A percentile compares a stretch with the other conserved stretches of the same genome.
phyloP scores from a whole-genome alignment of 2,113 vertebrate genomes.

The Ochotona curzoniae region DNA sequence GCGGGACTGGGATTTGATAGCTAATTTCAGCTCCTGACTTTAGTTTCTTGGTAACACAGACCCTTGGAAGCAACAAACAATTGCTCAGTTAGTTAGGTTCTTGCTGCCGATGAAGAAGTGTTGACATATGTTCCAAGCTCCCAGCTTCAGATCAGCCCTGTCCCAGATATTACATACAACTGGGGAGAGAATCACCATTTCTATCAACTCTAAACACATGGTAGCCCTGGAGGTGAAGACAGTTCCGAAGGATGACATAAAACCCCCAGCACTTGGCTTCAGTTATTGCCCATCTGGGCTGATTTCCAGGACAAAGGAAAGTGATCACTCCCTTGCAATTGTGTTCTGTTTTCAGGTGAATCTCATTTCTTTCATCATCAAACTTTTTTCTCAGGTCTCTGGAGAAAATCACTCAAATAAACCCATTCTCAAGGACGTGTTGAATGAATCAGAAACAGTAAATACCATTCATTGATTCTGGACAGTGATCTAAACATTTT shows the following conservation, averaged over 20 bases:
- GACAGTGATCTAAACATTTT: not conserved
- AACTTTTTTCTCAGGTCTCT: not conserved
- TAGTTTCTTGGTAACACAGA: too few species aligned
- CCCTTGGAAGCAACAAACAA: too few species aligned
- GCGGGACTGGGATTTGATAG: too few species aligned
- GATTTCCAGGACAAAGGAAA: not conserved
- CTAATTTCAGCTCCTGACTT: too few species aligned
- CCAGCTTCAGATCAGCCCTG: too few species aligned
- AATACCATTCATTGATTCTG: not conserved
- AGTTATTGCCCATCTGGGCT: not conserved
- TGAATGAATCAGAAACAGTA: not conserved
- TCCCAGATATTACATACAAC: too few species aligned
- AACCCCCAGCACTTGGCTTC: not conserved
- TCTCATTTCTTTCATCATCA: not conserved
- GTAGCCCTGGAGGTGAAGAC: not conserved
- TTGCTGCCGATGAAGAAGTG: too few species aligned
- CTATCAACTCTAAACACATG: rapidly evolving
- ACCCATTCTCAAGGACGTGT: not conserved
- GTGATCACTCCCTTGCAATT: not conserved
- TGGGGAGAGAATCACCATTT: too few species aligned
- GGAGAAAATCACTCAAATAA: constrained; percentile 4
- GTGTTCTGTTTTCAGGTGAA: not conserved
- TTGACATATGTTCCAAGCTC: too few species aligned
- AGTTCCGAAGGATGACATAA: not conserved
- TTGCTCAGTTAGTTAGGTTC: too few species aligned